Percentiles rank a stretch among this genome's conserved stretches.
These are phyloP conservation scores for Brachionus plicatilis DNA, from an alignment of 1,140 invertebrate genomes.

Conservation along the genomic window DNA sequence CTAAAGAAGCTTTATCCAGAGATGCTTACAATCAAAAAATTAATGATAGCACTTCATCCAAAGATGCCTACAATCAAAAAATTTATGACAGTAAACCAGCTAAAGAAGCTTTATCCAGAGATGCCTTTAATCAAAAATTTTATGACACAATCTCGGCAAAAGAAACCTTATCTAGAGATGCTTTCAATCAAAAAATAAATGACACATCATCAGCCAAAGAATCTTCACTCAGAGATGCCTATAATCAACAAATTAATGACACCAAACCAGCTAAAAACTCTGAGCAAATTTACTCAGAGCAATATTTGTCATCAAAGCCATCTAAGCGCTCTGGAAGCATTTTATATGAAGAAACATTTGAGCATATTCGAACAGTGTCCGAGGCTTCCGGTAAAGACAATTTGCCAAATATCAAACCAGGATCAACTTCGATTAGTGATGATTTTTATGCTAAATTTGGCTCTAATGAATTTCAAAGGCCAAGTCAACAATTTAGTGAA, in stretches of 20 bases:
- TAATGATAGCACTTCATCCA: background rate
- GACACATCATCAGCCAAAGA: background rate
- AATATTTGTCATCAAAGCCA: background rate
- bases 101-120: no score
- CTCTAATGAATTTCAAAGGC: background rate
- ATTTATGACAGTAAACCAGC: background rate
- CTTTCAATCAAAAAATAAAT: no score
- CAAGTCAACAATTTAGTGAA: background rate
- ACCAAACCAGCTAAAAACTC: background rate
- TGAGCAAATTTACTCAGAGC: background rate
- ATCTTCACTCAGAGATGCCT: background rate
- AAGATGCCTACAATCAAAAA: background rate
- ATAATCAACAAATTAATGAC: background rate
- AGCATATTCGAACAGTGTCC: background rate
- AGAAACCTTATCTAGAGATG: no score
- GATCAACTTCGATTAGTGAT: background rate
- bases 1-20: background rate
- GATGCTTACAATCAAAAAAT: background rate
- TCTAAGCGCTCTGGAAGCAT: background rate
- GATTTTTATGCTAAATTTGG: background rate
- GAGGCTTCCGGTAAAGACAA: background rate
- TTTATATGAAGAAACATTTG: conserved; percentile 4
- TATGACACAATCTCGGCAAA: no score
- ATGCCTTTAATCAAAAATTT: no score
- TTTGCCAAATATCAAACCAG: background rate